These are phyloP conservation scores for Scyliorhinus canicula DNA, from an alignment of 2,797 vertebrate genomes.

Conservation along the genomic window DNA sequence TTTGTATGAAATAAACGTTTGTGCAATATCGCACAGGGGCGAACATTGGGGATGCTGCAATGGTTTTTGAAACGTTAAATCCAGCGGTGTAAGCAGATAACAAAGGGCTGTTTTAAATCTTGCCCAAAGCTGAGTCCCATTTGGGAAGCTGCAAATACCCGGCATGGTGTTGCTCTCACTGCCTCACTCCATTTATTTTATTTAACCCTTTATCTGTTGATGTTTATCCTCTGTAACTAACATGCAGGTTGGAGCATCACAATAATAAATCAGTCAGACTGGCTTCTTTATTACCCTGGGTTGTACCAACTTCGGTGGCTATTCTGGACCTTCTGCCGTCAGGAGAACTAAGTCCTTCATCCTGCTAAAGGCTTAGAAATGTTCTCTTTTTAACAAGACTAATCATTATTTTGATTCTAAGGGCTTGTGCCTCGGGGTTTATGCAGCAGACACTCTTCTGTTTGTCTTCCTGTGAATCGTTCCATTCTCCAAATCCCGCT, in stretches of 20 bases:
- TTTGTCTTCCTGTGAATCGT: neutral
- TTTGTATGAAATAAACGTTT: slow-evolving; percentile 15
- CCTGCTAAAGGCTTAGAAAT: neutral
- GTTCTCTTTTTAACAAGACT: neutral
- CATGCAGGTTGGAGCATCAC: neutral
- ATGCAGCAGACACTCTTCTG: neutral
- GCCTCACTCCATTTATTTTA: neutral
- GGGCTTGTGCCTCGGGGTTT: neutral
- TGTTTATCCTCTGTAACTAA: neutral
- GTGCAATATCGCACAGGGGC: slow-evolving; percentile 15
- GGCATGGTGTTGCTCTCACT: neutral
- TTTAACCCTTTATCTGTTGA: neutral
- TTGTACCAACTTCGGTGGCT: neutral
- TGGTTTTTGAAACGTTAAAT: neutral
- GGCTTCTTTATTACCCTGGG: too few relatives aligned
- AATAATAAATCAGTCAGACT: neutral
- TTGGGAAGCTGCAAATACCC: neutral
- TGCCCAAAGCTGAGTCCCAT: too few relatives aligned
- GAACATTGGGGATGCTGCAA: neutral
- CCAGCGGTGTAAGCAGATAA: neutral
- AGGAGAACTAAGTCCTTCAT: neutral
- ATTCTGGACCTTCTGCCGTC: too few relatives aligned
- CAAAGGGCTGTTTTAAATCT: neutral
- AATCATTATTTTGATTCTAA: neutral
- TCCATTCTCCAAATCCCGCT: neutral